Base-by-base conservation (phyloP, 2,797 vertebrate genomes). In the Caiman crocodilus region DNA sequence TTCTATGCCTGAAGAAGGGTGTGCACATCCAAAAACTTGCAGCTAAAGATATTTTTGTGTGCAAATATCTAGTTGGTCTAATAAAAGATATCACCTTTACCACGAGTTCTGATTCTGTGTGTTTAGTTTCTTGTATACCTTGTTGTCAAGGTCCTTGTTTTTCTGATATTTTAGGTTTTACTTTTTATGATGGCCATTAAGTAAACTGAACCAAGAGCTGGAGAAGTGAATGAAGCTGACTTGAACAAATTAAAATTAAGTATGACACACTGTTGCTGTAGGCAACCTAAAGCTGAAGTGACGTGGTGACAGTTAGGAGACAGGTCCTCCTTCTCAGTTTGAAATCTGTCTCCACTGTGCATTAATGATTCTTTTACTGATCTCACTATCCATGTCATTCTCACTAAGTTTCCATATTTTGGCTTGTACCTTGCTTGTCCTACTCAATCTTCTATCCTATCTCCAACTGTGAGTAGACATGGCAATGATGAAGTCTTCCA, bases 191-290 rank as follows among this genome's bases (percentile, higher is more conserved):
- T 14, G 25, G 26, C 65, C 57, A 42, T 14, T 63, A 91, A 90
- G 26, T 84, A 28, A 84, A 80, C n/a, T 73, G 69, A 95, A 78
- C 56, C 55, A 77, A 80, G 85, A 92, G 58, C 69, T 88, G 14
- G 90, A 85, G 79, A 85, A 91, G 5, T 92, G 79, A 91, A 94
- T 87, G n/a, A 90, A 87, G 25, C 56, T 94, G 90, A 86, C 82
- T 30, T 90, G 92, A 89, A 79, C 60, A 90, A 90, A 75, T 32
- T 85, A 26, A n/a, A 88, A 84, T 84, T 71, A 89, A 32, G 67
- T 79, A 35, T 20, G 14, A 79, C 0, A 13, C 79, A 88, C 90
- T 83, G 5, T 92, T 88, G 59, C 81, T 84, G 28, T 89, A 18
- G 89, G 79, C 81, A 77, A 67, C 74, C 4, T 60, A 5, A 25